phyloP scores from a whole-genome alignment of 2,797 vertebrate species.

The Adrianichthys oophorus region DNA sequence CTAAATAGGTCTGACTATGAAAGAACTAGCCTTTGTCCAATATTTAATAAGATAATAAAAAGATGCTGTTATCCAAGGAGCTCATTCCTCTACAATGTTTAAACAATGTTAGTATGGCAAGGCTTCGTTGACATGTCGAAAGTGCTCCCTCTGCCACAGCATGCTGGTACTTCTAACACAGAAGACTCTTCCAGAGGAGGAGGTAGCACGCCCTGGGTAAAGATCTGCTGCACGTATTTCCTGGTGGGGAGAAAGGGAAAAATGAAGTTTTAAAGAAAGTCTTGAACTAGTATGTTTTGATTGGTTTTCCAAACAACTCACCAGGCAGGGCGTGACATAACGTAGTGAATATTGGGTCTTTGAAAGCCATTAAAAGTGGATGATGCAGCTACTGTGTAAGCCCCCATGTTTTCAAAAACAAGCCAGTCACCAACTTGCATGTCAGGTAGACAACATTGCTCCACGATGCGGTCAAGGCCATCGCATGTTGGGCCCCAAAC shows the following conservation, averaged over 20 bases:
- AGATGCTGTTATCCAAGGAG: constrained; percentile 10
- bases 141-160: constrained; percentile 88
- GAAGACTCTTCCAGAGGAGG: constrained; percentile 79
- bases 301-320: constrained; percentile 67
- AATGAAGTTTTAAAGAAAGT: not conserved
- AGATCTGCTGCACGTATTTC: constrained; percentile 89
- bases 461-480: constrained; percentile 92
- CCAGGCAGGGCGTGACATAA: constrained; percentile 90
- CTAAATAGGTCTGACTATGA: constrained; percentile 33
- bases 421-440: constrained; percentile 95
- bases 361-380: constrained; percentile 98
- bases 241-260: constrained; percentile 57
- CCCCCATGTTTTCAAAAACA: constrained; percentile 97
- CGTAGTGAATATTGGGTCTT: constrained; percentile 88
- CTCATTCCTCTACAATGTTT: constrained; percentile 18
- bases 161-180: constrained; percentile 75
- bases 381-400: constrained; percentile 92
- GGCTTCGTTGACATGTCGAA: constrained; percentile 83
- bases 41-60: constrained; percentile 7
- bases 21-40: not conserved
- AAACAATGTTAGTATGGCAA: constrained; percentile 82
- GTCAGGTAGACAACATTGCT: constrained; percentile 88
- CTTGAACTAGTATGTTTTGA: not conserved
- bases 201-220: constrained; percentile 74
- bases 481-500: constrained; percentile 98